A percentile compares a stretch with the other conserved stretches of the same genome.
Evolutionary conservation across 2,113 vertebrate genomes (phyloP).

Genomic region (Melierax canorus): DNA sequence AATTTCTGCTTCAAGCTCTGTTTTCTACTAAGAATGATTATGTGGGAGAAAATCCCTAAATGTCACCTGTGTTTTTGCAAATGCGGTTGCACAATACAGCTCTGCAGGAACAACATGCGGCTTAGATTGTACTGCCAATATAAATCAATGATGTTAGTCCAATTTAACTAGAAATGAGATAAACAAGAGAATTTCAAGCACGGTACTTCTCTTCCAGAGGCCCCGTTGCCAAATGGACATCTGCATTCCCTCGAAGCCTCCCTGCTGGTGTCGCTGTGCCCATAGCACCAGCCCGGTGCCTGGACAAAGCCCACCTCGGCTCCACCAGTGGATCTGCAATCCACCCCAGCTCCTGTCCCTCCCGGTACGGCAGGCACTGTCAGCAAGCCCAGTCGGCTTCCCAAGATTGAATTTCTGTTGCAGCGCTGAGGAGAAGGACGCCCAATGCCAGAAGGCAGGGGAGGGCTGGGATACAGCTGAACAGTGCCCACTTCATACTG

Average conservation of each 20-base stretch:
- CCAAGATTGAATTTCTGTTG: neutral
- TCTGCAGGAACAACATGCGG: neutral
- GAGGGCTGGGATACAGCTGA: neutral
- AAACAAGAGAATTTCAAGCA: neutral
- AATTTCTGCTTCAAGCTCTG: neutral
- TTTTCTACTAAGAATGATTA: neutral
- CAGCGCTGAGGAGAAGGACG: neutral
- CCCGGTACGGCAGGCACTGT: rapidly evolving
- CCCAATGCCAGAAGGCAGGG: too few relatives aligned
- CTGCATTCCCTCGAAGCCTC: rapidly evolving
- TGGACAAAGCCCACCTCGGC: neutral
- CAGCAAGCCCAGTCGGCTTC: neutral
- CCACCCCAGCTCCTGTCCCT: neutral
- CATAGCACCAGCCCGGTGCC: rapidly evolving
- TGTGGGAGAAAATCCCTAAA: neutral
- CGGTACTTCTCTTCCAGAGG: neutral
- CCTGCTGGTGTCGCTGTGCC: rapidly evolving
- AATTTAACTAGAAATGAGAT: neutral
- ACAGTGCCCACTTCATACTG: too few relatives aligned
- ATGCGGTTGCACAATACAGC: neutral
- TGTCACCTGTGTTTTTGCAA: neutral
- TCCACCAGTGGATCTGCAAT: too few relatives aligned
- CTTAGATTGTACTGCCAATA: neutral
- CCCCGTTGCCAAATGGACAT: neutral
- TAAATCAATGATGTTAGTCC: neutral